These are phyloP conservation scores for Caenorhabditis wallacei DNA, from an alignment of 2,888 invertebrate species.

Conservation along the genomic window DNA sequence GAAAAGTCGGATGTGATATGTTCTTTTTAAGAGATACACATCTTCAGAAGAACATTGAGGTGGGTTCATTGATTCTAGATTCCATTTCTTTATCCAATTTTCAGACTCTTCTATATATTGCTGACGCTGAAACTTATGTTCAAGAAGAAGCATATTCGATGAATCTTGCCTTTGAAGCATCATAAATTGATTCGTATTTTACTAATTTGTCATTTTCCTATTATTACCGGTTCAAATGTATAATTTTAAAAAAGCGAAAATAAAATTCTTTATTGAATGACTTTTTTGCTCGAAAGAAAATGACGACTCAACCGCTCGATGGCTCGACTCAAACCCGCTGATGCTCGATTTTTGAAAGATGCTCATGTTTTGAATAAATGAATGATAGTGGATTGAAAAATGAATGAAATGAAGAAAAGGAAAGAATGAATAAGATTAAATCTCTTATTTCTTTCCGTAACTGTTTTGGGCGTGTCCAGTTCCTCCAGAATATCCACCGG, in stretches of 20 bases:
- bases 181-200: too few relatives aligned
- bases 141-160: conserved; percentile 69
- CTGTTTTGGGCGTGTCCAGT: conserved; percentile 72
- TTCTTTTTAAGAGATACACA: conserved; percentile 63
- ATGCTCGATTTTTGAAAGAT: conserved; percentile 58
- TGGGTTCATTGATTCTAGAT: neutral
- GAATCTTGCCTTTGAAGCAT: conserved; percentile 48
- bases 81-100: neutral
- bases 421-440: conserved; percentile 28
- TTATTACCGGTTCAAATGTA: conserved; percentile 12
- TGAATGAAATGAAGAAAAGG: conserved; percentile 4
- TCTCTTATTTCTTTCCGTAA: conserved; percentile 72
- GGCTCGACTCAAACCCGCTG: conserved; percentile 67
- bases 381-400: conserved; percentile 26
- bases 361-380: conserved; percentile 34
- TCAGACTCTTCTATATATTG: conserved; percentile 60
- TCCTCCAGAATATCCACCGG: conserved; percentile 76
- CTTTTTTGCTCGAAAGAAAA: conserved; percentile 55
- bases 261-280: conserved; percentile 37
- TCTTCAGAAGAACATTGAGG: conserved; percentile 63
- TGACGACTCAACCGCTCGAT: conserved; percentile 66
- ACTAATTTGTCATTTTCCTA: conserved; percentile 13
- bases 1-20: conserved; percentile 49
- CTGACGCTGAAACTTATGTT: conserved; percentile 62
- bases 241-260: conserved; percentile 23